phyloP scores from a whole-genome alignment of 2,888 invertebrate genomes.

The Aphodius granarius region DNA sequence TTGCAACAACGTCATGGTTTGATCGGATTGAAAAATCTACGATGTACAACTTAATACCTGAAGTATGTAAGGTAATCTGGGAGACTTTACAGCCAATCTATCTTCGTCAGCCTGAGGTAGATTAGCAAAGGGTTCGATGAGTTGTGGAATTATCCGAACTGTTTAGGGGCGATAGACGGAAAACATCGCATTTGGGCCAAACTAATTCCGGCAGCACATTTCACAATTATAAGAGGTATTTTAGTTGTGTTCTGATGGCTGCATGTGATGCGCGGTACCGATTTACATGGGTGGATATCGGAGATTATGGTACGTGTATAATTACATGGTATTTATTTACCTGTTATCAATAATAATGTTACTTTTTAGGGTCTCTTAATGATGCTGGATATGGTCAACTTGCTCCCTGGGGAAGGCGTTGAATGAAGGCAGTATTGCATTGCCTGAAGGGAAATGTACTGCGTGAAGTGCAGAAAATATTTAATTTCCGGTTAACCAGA shows the following conservation, averaged over 20 bases:
- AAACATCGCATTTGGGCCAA: neutral
- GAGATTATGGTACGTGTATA: neutral
- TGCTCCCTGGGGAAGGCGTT: neutral
- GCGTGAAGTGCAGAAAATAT: neutral
- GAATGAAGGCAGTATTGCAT: neutral
- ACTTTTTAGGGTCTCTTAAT: neutral
- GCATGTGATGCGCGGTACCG: neutral
- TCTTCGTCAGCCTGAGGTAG: slow-evolving; percentile 20
- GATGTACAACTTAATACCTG: neutral
- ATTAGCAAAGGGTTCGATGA: slow-evolving; percentile 22
- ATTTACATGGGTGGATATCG: neutral
- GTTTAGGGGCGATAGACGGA: slow-evolving; percentile 8
- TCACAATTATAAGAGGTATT: neutral
- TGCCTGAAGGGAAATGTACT: neutral
- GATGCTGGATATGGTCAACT: neutral
- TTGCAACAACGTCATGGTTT: neutral
- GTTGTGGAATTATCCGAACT: slow-evolving; percentile 1
- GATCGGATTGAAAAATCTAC: neutral
- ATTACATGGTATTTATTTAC: neutral
- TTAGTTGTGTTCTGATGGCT: neutral
- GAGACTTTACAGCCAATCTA: slow-evolving; percentile 22
- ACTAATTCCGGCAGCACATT: neutral
- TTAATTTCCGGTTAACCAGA: neutral
- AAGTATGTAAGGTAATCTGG: slow-evolving; percentile 14
- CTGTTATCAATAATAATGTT: neutral